Percentiles rank a stretch among this genome's conserved stretches.
These are phyloP conservation scores for Kuschelorhynchus macadamiae DNA, from an alignment of 2,888 invertebrate species.

Conservation along the genomic window DNA sequence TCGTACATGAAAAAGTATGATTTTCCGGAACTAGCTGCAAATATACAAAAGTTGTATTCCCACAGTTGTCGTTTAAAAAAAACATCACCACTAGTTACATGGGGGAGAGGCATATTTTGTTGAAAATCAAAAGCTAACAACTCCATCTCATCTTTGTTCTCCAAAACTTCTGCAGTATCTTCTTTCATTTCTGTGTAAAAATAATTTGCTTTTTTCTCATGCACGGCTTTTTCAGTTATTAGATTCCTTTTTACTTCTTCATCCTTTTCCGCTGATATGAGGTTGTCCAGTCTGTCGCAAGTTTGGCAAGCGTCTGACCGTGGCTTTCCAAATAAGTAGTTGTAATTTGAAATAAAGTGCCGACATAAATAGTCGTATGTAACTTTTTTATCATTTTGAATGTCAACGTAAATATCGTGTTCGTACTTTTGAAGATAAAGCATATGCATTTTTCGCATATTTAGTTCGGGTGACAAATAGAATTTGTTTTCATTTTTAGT, in stretches of 20 bases:
- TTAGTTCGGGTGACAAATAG: slow-evolving; percentile 13
- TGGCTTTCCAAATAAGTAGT: slow-evolving; percentile 9
- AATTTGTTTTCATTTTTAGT: slow-evolving; percentile 11
- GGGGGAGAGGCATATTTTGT: slow-evolving; percentile 8
- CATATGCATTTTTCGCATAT: slow-evolving; percentile 8
- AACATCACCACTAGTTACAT: slow-evolving; percentile 9
- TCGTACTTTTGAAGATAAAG: slow-evolving; percentile 10
- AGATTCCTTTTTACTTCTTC: slow-evolving; percentile 4
- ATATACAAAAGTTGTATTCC: slow-evolving; percentile 11
- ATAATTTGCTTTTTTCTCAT: slow-evolving; percentile 5
- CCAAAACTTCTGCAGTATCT: not conserved
- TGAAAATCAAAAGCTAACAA: slow-evolving; percentile 4
- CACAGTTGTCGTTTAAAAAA: slow-evolving; percentile 9
- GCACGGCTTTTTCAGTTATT: slow-evolving; percentile 1
- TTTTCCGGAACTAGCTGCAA: slow-evolving; percentile 6
- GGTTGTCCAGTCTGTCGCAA: slow-evolving; percentile 5
- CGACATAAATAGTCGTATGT: slow-evolving; percentile 9
- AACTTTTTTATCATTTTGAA: not conserved
- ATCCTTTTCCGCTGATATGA: slow-evolving; percentile 4
- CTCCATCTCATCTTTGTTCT: slow-evolving; percentile 2
- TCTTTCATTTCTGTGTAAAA: not conserved
- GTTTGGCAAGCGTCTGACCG: slow-evolving; percentile 8
- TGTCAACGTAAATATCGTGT: not conserved
- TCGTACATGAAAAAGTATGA: slow-evolving; percentile 3
- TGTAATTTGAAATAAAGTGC: slow-evolving; percentile 9